A percentile compares a stretch with the other conserved stretches of the same genome.
Conservation (phyloP, 1,140 invertebrate species). For the Aplysia californica region DNA sequence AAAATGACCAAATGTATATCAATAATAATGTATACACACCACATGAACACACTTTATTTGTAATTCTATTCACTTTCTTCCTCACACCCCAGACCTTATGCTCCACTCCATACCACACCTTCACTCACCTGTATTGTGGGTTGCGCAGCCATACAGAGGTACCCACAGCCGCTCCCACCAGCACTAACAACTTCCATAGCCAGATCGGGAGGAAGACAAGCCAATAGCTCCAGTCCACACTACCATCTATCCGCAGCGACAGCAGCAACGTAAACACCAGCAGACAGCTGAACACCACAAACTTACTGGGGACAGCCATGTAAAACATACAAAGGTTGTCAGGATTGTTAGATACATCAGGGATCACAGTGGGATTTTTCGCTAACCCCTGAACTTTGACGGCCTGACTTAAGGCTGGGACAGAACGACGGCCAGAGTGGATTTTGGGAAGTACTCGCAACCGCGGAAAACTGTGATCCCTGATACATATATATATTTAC, state of each 20-base stretch:
- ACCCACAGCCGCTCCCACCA: conserved; percentile 87
- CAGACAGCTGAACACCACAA: conserved; percentile 92
- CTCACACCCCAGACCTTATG: too few relatives aligned
- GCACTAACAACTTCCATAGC: conserved; percentile 95
- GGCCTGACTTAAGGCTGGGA: too few relatives aligned
- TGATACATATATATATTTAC: too few relatives aligned
- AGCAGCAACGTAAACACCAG: conserved; percentile 91
- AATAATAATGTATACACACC: too few relatives aligned
- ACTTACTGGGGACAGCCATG: conserved; percentile 79
- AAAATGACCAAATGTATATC: too few relatives aligned
- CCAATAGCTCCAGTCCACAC: conserved; percentile 93
- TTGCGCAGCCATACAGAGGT: conserved; percentile 95
- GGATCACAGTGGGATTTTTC: not conserved
- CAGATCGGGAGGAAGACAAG: conserved; percentile 94
- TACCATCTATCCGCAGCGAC: conserved; percentile 88
- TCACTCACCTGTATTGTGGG: conserved; percentile 92
- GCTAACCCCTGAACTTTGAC: too few relatives aligned
- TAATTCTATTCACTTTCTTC: too few relatives aligned
- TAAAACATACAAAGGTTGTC: not conserved
- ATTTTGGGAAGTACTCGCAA: not conserved
- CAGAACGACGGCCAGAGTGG: not conserved
- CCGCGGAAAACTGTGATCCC: not conserved
- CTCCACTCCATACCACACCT: too few relatives aligned
- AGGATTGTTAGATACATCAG: not conserved
- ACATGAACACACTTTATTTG: too few relatives aligned